Evolutionary conservation across 2,888 invertebrate species (phyloP).

Genomic region (Timema cristinae): DNA sequence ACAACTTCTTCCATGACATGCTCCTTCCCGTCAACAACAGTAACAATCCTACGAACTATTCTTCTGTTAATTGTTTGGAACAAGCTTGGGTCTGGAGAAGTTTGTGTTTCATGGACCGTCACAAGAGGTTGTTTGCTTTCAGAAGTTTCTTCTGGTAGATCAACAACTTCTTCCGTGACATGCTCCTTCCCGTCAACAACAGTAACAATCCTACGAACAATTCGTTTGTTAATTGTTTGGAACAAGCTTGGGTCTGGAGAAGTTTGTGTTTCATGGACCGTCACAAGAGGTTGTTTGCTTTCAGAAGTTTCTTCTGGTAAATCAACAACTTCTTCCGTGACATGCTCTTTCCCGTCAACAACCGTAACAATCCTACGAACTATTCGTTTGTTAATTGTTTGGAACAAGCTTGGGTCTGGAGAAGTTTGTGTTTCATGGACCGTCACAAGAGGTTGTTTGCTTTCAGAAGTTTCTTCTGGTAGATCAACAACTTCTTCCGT

Average conservation of each 20-base stretch:
- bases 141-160: not conserved
- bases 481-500: conserved; percentile 81
- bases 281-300: not conserved
- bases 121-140: too few relatives aligned
- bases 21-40: conserved; percentile 27
- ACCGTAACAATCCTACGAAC: not conserved
- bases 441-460: not conserved
- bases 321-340: conserved; percentile 2
- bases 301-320: not conserved
- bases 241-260: not conserved
- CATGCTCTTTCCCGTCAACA: not conserved
- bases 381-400: not conserved
- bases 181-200: not conserved
- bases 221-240: not conserved
- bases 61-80: not conserved
- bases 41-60: conserved; percentile 3
- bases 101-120: conserved; percentile 3
- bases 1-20: conserved; percentile 76
- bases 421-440: conserved; percentile 1
- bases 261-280: not conserved
- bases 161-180: not conserved
- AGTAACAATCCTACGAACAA: conserved; percentile 1
- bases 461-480: conserved; percentile 62
- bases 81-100: conserved; percentile 37
- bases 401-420: not conserved